Evolutionary conservation across 2,113 vertebrate genomes (phyloP), one percentile per base, ranked within the genome.

Genomic region (Origma solitaria): DNA sequence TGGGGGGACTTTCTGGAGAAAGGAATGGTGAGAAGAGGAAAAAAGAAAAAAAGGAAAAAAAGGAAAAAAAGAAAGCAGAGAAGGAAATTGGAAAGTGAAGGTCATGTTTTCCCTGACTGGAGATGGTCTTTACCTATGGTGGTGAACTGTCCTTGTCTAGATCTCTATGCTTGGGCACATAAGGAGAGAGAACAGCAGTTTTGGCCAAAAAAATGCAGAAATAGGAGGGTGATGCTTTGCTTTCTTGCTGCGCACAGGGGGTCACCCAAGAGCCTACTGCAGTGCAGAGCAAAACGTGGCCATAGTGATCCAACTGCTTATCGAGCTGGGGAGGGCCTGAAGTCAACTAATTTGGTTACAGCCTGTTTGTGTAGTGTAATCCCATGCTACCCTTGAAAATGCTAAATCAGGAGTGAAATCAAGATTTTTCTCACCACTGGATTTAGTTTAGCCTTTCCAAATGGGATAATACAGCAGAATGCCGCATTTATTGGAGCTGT

Each of bases 361-460:
- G 56, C 11, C 20, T 54, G 27, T 73, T 90, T 77, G n/a, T 60
- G 23, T 57, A 49, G 7, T 35, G 33, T 65, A 82, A 82, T 90
- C 37, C 31, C 4, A 7, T 22, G n/a, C 30, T 75, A 71, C n/a
- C 58, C 57, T 82, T 92, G 50, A 61, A 69, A 79, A 78, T 80
- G 66, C 61, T 91, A 89, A 89, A 89, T 91, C 50, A 22, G 54
- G 73, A 95, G 78, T 65, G 75, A 95, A 95, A 94, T 53, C n/a
- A 72, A 87, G 37, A 68, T 93, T 90, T 87, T 94, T 82, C 71
- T 95, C 65, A 64, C 23, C 1, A 4, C 38, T 68, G 60, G 61
- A 64, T 91, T 91, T 94, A 68, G 57, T 75, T 89, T 56, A 57
- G 40, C 28, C 54, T 91, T 86, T 92, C 45, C 89, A 92, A 84